Percentiles rank a stretch among this genome's conserved stretches.
These are phyloP conservation scores for Hystrix brachyura DNA, from an alignment of 2,113 vertebrate species.

Conservation along the genomic window DNA sequence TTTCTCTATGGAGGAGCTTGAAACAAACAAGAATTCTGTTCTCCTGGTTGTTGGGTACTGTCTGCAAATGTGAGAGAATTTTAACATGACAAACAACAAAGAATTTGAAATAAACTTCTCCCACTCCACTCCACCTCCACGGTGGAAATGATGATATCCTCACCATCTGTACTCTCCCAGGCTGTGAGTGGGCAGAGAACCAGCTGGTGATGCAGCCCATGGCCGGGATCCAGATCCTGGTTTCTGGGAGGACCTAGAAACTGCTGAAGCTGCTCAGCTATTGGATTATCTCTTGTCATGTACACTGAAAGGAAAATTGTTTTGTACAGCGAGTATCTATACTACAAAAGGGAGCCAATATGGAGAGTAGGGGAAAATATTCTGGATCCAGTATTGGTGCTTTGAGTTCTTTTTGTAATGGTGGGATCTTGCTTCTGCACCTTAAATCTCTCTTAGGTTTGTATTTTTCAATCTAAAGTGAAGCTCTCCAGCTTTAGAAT, in stretches of 20 bases:
- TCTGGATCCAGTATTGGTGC: not conserved
- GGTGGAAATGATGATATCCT: constrained; percentile 78
- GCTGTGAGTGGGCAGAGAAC: constrained; percentile 74
- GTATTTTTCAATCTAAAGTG: constrained; percentile 16
- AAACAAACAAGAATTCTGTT: constrained; percentile 36
- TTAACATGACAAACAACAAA: constrained; percentile 67
- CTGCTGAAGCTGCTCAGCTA: not conserved
- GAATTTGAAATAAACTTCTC: constrained; percentile 59
- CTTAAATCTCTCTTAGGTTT: not conserved
- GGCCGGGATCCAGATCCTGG: constrained; percentile 50
- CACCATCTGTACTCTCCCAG: constrained; percentile 74
- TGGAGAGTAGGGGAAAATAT: not conserved
- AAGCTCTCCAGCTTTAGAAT: constrained; percentile 6
- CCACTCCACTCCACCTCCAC: not conserved
- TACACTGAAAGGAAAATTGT: not conserved
- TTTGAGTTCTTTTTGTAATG: not conserved
- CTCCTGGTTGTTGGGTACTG: constrained; percentile 60
- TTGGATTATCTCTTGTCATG: constrained; percentile 13
- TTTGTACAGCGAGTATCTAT: not conserved
- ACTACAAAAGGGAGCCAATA: not conserved
- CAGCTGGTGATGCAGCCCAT: constrained; percentile 65
- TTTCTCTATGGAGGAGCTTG: not conserved
- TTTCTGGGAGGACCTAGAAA: constrained; percentile 62
- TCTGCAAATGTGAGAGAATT: constrained; percentile 71
- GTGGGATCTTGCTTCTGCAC: not conserved